phyloP scores from a whole-genome alignment of 2,797 vertebrate genomes.

The Crenuchus spilurus region DNA sequence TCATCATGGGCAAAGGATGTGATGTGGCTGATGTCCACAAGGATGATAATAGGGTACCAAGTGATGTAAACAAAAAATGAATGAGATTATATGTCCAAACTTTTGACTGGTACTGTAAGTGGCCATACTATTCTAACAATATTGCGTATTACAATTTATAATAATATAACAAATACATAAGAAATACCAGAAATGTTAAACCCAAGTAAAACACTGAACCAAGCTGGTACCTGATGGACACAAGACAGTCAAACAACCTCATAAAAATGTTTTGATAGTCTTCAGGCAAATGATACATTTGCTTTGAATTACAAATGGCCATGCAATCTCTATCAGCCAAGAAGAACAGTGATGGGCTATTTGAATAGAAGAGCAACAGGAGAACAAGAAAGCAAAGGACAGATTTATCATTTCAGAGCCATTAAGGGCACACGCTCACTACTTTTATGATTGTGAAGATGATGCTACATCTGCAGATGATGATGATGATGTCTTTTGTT shows the following conservation, averaged over 20 bases:
- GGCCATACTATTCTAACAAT: no score
- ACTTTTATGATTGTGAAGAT: not conserved
- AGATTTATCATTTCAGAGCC: not conserved
- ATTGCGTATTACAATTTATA: no score
- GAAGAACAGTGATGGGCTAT: conserved; percentile 58
- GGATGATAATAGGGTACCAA: no score
- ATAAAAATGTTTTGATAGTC: conserved; percentile 11
- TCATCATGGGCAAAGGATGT: no score
- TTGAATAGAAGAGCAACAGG: conserved; percentile 66
- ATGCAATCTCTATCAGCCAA: conserved; percentile 34
- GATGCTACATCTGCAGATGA: not conserved
- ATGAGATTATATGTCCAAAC: no score
- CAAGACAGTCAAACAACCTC: not conserved
- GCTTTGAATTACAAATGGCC: conserved; percentile 67
- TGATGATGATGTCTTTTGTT: not conserved
- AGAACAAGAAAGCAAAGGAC: not conserved
- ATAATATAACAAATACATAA: no score
- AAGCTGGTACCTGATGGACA: no score
- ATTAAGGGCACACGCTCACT: not conserved
- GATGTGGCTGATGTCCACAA: no score
- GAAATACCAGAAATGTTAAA: no score
- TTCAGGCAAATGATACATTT: conserved; percentile 58
- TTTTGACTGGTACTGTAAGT: no score
- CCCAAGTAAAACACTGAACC: not conserved
- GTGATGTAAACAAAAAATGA: no score